These are phyloP conservation scores for Sarcophaga bullata DNA, from an alignment of 1,140 invertebrate genomes.

Conservation along the genomic window DNA sequence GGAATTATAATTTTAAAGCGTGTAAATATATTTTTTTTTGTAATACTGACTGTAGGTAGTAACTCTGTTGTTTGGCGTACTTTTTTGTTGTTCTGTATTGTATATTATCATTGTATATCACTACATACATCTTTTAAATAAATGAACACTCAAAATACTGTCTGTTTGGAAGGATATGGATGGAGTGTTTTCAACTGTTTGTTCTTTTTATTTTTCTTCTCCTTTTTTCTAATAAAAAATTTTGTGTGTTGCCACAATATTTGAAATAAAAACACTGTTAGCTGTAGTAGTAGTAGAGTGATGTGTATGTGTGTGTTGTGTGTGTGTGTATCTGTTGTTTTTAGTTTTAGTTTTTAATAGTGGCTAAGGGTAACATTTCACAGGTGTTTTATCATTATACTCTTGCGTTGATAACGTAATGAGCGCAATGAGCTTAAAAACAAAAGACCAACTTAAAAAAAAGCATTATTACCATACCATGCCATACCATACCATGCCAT, in stretches of 20 bases:
- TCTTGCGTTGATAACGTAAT: conserved; percentile 22
- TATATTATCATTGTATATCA: not conserved
- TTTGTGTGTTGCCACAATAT: too few relatives aligned
- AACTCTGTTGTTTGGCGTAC: too few relatives aligned
- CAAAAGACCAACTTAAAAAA: conserved; percentile 19
- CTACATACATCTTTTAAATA: conserved; percentile 8
- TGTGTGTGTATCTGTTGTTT: not conserved
- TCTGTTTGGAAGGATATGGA: not conserved
- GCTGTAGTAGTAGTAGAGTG: not conserved
- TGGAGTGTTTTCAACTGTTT: not conserved
- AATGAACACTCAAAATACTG: conserved; percentile 16
- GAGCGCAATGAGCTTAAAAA: conserved; percentile 35
- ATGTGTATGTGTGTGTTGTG: not conserved
- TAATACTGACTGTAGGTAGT: too few relatives aligned
- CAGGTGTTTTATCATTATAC: conserved; percentile 35
- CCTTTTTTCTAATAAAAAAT: too few relatives aligned
- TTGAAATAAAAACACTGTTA: too few relatives aligned
- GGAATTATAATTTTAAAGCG: too few relatives aligned
- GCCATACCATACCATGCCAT: too few relatives aligned
- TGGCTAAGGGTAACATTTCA: conserved; percentile 39
- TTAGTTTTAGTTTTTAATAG: conserved; percentile 35
- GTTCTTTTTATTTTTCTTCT: too few relatives aligned
- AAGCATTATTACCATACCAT: not conserved
- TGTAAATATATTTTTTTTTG: too few relatives aligned
- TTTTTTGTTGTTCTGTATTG: too few relatives aligned